A percentile compares a stretch with the other conserved stretches of the same genome.
These are phyloP conservation scores for Oreohelix idahoensis DNA, from an alignment of 1,140 invertebrate species.

Conservation along the genomic window DNA sequence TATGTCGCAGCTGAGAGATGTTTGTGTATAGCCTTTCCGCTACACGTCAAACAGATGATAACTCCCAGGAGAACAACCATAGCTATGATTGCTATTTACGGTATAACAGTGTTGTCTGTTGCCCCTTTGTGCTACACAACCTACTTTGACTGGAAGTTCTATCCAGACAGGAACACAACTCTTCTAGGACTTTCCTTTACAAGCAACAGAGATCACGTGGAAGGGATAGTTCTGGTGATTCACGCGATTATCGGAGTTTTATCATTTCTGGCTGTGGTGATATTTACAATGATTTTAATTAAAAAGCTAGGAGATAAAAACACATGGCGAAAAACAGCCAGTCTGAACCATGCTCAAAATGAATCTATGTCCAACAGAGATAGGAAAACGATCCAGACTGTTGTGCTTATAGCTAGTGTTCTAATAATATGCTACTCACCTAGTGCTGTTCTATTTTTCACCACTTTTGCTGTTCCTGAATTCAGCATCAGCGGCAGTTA, in stretches of 20 bases:
- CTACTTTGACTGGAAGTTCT: background rate
- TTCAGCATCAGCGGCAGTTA: background rate
- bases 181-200: background rate
- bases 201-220: background rate
- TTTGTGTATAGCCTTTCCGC: conserved; percentile 8
- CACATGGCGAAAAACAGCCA: background rate
- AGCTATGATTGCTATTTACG: background rate
- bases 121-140: background rate
- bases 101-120: background rate
- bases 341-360: background rate
- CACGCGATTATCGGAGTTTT: background rate
- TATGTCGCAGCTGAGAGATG: conserved; percentile 14
- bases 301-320: background rate
- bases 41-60: conserved; percentile 13
- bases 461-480: background rate
- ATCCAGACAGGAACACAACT: conserved; percentile 3
- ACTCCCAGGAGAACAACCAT: background rate
- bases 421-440: background rate
- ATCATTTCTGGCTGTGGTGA: background rate
- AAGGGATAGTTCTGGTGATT: background rate
- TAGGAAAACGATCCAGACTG: background rate
- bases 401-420: background rate
- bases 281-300: background rate
- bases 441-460: background rate
- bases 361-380: background rate